Conservation (phyloP, 2,888 invertebrate genomes). For the Empis livida region DNA sequence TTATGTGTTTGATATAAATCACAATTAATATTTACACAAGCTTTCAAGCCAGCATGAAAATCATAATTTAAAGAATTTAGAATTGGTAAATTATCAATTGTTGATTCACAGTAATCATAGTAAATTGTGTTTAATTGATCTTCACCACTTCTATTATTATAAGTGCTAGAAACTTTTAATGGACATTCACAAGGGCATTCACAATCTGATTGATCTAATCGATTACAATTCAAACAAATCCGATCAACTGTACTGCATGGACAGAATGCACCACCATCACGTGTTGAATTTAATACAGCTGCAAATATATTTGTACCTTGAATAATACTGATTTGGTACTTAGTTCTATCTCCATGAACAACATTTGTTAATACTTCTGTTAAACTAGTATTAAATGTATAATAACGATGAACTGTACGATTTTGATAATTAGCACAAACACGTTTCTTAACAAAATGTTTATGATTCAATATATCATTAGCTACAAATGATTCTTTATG, state of each 20-base stretch:
- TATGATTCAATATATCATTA: conserved; percentile 78
- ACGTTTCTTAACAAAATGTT: conserved; percentile 67
- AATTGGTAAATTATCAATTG: conserved; percentile 20
- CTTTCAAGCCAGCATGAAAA: conserved; percentile 43
- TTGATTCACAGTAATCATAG: conserved; percentile 29
- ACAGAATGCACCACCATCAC: conserved; percentile 73
- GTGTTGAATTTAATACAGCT: conserved; percentile 77
- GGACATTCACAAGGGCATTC: conserved; percentile 92
- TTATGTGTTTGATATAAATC: conserved; percentile 49
- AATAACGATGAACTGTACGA: conserved; percentile 72
- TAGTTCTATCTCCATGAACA: conserved; percentile 76
- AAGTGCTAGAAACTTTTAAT: conserved; percentile 23
- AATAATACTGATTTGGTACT: conserved; percentile 69
- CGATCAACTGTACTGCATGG: conserved; percentile 85
- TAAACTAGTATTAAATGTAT: conserved; percentile 65
- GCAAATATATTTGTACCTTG: conserved; percentile 81
- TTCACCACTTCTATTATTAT: background rate
- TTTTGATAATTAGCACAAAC: conserved; percentile 76
- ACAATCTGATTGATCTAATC: conserved; percentile 89
- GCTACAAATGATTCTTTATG: conserved; percentile 83
- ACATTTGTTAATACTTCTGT: conserved; percentile 65
- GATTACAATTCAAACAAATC: conserved; percentile 78
- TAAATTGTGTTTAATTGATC: conserved; percentile 18
- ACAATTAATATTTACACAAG: conserved; percentile 56
- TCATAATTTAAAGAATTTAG: conserved; percentile 28